Percentiles rank a stretch among this genome's conserved stretches.
These are phyloP conservation scores for Balearica regulorum DNA, from an alignment of 2,797 vertebrate genomes.

Conservation along the genomic window DNA sequence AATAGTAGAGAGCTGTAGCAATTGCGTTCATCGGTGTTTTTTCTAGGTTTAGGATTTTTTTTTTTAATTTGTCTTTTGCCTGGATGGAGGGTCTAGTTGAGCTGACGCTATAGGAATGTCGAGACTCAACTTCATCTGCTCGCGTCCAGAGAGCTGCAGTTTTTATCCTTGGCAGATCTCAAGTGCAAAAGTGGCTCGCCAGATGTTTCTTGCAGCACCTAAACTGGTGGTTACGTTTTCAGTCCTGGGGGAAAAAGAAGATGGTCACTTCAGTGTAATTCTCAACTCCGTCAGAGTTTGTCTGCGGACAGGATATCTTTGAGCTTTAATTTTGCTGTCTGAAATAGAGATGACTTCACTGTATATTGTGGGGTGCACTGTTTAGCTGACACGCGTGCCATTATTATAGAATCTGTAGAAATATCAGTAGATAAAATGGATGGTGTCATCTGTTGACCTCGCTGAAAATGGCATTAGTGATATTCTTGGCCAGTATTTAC, in stretches of 20 bases:
- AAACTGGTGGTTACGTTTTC: neutral
- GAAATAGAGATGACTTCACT: neutral
- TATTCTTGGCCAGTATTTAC: slow-evolving; percentile 19
- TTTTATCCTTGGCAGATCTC: neutral
- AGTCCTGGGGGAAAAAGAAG: neutral
- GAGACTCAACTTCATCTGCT: neutral
- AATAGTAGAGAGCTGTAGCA: neutral
- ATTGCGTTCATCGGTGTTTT: accelerated
- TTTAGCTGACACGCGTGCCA: neutral
- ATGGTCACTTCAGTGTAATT: neutral
- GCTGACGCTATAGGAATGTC: neutral
- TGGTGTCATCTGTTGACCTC: slow-evolving; percentile 30
- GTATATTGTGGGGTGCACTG: neutral
- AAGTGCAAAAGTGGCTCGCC: neutral
- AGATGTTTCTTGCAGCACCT: neutral
- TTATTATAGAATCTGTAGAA: neutral
- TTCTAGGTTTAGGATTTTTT: neutral
- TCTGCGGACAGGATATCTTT: neutral
- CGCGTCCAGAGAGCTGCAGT: neutral
- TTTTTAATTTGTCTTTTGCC: neutral
- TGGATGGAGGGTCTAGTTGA: neutral
- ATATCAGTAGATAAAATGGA: neutral
- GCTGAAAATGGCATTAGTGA: neutral
- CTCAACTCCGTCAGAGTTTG: neutral
- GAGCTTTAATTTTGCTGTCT: slow-evolving; percentile 12